Conservation (phyloP, 2,113 vertebrate species). For the Leptodactylus fuscus region DNA sequence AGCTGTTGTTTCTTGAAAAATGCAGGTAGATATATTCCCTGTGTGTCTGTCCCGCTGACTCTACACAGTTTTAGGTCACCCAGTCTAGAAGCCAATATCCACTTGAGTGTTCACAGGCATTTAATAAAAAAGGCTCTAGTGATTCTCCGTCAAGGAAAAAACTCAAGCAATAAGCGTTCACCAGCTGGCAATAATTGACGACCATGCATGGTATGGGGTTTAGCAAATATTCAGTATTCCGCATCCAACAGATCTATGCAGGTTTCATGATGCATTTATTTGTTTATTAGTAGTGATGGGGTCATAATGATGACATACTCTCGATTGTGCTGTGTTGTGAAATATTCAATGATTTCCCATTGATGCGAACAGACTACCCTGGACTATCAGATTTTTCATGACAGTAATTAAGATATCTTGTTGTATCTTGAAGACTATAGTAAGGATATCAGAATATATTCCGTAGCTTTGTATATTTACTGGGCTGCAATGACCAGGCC, state of each 20-base stretch:
- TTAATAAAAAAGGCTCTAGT: constrained; percentile 32
- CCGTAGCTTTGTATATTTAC: no score
- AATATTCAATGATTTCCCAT: no score
- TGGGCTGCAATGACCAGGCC: no score
- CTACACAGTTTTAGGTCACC: constrained; percentile 39
- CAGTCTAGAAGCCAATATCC: background rate
- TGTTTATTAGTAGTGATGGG: background rate
- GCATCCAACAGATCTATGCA: background rate
- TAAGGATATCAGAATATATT: no score
- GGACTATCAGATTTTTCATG: no score
- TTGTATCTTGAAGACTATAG: no score
- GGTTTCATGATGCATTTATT: background rate
- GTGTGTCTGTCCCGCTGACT: constrained; percentile 17
- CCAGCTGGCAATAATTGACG: background rate
- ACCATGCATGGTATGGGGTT: background rate
- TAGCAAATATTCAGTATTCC: background rate
- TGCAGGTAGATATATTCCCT: background rate
- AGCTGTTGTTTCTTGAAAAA: background rate
- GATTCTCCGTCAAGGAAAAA: constrained; percentile 2
- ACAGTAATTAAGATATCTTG: no score
- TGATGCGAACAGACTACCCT: no score
- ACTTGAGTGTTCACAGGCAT: constrained; percentile 43
- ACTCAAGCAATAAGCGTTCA: background rate
- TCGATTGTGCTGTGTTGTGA: no score
- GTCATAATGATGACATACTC: no score